phyloP scores from a whole-genome alignment of 2,113 vertebrate genomes.

The Zosterops pallidus region DNA sequence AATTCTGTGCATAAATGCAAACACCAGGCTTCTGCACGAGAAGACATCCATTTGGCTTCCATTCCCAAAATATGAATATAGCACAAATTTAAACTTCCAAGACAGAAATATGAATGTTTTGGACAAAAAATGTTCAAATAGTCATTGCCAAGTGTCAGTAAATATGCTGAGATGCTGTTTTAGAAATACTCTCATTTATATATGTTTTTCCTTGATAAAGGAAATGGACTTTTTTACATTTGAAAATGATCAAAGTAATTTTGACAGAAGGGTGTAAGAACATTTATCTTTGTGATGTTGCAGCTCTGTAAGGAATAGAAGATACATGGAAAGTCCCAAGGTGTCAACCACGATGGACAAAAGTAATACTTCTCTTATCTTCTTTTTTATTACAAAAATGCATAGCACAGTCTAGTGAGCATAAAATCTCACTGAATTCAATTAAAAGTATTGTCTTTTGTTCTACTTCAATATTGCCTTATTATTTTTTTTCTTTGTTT shows the following conservation, averaged over 20 bases:
- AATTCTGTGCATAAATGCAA: neutral
- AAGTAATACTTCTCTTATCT: neutral
- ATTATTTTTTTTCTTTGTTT: neutral
- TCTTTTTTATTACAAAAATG: neutral
- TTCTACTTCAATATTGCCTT: neutral
- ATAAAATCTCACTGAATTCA: neutral
- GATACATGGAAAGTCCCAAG: neutral
- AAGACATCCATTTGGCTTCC: neutral
- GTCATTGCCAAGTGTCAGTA: neutral
- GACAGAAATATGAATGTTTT: neutral
- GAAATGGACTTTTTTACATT: neutral
- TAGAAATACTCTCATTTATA: neutral
- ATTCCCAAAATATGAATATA: neutral
- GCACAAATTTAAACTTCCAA: neutral
- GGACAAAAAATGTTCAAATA: neutral
- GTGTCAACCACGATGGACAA: neutral
- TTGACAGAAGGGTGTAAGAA: neutral
- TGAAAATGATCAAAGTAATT: neutral
- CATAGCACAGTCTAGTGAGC: neutral
- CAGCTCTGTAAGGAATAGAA: neutral
- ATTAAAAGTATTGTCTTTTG: neutral
- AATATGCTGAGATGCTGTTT: neutral
- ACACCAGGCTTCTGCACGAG: neutral
- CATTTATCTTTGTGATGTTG: neutral
- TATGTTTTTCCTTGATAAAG: neutral